Evolutionary conservation across 2,113 vertebrate genomes (phyloP).

Genomic region (Galbula dea): DNA sequence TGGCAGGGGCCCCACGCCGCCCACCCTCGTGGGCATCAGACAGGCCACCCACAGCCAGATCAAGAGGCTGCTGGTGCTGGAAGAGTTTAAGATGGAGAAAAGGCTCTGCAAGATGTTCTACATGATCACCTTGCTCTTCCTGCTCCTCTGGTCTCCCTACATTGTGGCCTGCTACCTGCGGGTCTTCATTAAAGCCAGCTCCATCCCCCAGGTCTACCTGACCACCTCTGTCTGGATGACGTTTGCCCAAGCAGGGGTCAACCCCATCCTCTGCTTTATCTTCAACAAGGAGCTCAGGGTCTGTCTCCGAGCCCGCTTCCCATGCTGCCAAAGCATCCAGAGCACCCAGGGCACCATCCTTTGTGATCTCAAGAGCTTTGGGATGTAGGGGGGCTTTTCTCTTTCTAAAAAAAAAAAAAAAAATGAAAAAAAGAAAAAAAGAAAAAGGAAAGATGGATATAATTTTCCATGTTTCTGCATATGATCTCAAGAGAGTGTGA

Average conservation of each 20-base stretch:
- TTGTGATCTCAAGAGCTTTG: constrained; percentile 81
- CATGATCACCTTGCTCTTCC: constrained; percentile 90
- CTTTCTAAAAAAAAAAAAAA: neutral
- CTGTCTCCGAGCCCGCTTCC: constrained; percentile 87
- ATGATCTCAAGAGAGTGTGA: constrained; percentile 41
- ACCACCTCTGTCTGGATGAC: constrained; percentile 94
- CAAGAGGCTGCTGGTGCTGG: constrained; percentile 90
- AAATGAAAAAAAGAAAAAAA: neutral
- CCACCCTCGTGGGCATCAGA: constrained; percentile 92
- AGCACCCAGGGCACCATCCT: constrained; percentile 86
- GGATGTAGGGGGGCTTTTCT: constrained; percentile 52
- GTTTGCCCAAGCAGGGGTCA: constrained; percentile 91
- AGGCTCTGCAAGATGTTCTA: constrained; percentile 97
- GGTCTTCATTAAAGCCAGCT: constrained; percentile 83
- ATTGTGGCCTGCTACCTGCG: constrained; percentile 91
- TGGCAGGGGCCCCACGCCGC: constrained; percentile 91
- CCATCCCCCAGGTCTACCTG: constrained; percentile 88
- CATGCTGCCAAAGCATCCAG: constrained; percentile 87
- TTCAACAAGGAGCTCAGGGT: constrained; percentile 93
- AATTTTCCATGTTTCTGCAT: constrained; percentile 46
- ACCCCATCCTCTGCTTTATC: constrained; percentile 92
- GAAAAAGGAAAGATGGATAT: constrained; percentile 27
- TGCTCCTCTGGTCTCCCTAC: constrained; percentile 93
- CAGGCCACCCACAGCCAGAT: constrained; percentile 85
- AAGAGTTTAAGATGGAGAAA: constrained; percentile 97